Percentiles rank a stretch among this genome's conserved stretches.
Evolutionary conservation across 1,140 invertebrate species (phyloP).

Genomic region (Calliphora vicina): DNA sequence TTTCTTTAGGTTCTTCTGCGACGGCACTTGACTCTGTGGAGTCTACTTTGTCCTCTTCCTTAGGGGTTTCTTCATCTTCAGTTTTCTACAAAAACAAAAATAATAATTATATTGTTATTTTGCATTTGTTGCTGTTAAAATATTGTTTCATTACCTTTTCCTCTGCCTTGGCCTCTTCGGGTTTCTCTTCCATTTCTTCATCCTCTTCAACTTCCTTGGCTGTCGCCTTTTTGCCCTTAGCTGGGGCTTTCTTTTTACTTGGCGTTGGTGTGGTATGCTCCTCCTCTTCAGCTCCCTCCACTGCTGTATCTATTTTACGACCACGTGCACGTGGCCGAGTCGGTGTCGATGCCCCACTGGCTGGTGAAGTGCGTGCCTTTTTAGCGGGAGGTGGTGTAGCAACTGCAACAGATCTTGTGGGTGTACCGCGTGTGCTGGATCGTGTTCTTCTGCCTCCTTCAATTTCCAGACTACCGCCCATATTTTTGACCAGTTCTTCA

Average conservation of each 20-base stretch:
- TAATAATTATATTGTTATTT: background rate
- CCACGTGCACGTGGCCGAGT: constrained; percentile 48
- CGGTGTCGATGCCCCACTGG: constrained; percentile 45
- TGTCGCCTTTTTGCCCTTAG: constrained; percentile 25
- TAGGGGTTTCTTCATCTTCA: background rate
- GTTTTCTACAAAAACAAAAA: background rate
- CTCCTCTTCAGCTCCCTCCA: constrained; percentile 39
- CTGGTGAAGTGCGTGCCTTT: constrained; percentile 54
- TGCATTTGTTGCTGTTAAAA: background rate
- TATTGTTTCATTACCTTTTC: background rate
- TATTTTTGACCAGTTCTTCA: constrained; percentile 57
- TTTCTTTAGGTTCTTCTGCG: background rate
- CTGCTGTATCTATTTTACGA: constrained; percentile 53
- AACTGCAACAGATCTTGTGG: constrained; percentile 46
- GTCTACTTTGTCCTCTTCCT: background rate
- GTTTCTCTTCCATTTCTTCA: constrained; percentile 14
- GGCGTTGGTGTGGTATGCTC: background rate
- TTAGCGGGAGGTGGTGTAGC: constrained; percentile 59
- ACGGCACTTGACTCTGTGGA: background rate
- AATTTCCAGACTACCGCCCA: constrained; percentile 57
- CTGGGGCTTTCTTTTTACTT: constrained; percentile 46
- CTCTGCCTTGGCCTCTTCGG: constrained; percentile 2
- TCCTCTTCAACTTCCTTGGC: background rate
- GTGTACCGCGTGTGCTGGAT: constrained; percentile 58
- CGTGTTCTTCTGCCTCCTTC: constrained; percentile 57